A percentile compares a stretch with the other conserved stretches of the same genome.
Evolutionary conservation across 2,888 invertebrate species (phyloP).

Genomic region (Miltochrista miniata): DNA sequence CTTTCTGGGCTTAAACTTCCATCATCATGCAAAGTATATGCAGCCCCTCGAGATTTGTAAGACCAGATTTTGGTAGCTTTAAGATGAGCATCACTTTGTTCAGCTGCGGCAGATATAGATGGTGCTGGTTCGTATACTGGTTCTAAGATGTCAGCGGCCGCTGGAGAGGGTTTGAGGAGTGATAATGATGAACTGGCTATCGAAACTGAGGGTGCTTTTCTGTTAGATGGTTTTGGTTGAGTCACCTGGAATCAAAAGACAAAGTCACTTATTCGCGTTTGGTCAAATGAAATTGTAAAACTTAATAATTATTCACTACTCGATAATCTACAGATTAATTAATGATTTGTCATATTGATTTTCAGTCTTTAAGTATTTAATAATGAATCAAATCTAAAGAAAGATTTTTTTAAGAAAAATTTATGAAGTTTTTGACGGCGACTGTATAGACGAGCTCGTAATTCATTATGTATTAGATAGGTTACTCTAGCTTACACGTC

Average conservation of each 20-base stretch:
- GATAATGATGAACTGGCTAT: conserved; percentile 30
- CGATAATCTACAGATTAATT: too few relatives aligned
- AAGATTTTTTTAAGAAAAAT: too few relatives aligned
- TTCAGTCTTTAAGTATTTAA: too few relatives aligned
- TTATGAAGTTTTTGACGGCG: too few relatives aligned
- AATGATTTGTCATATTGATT: too few relatives aligned
- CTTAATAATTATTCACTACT: too few relatives aligned
- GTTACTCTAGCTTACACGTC: too few relatives aligned
- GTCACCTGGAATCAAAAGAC: conserved; percentile 56
- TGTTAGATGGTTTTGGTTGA: conserved; percentile 35
- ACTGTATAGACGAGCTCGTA: too few relatives aligned
- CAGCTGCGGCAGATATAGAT: conserved; percentile 50
- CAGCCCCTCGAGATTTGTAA: conserved; percentile 68
- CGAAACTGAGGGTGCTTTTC: conserved; percentile 15
- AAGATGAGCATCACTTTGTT: conserved; percentile 73
- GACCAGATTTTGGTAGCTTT: conserved; percentile 75
- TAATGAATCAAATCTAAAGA: too few relatives aligned
- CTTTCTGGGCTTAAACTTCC: conserved; percentile 67
- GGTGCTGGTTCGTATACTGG: conserved; percentile 62
- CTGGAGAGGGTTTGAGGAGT: conserved; percentile 32
- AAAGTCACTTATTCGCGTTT: neutral
- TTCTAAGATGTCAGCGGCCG: conserved; percentile 28
- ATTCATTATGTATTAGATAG: too few relatives aligned
- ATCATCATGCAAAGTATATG: conserved; percentile 72
- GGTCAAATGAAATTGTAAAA: too few relatives aligned